These are phyloP conservation scores for Sitta europaea DNA, from an alignment of 2,113 vertebrate species.

Conservation along the genomic window DNA sequence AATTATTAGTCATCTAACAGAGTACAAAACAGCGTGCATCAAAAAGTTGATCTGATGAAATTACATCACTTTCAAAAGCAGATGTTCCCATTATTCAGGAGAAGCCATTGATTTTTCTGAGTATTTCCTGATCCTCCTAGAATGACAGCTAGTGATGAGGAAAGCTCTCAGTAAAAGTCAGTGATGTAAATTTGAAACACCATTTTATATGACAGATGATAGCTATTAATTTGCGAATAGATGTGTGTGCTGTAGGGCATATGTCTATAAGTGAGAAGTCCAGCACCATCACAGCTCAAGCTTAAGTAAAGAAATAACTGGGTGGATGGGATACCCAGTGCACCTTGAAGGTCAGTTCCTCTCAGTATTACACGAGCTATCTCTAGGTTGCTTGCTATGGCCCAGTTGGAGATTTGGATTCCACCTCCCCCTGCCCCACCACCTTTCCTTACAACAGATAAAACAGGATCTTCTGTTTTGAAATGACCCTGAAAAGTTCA, in stretches of 20 bases:
- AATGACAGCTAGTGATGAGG: constrained; percentile 11
- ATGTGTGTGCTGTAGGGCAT: not conserved
- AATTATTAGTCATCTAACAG: not conserved
- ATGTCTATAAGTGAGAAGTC: not conserved
- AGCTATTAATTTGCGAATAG: constrained; percentile 18
- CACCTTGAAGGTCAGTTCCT: not conserved
- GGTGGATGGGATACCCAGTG: not conserved
- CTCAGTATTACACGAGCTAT: not conserved
- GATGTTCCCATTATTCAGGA: constrained; percentile 31
- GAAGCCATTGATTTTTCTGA: constrained; percentile 17
- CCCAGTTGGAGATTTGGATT: not conserved
- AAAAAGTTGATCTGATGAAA: not conserved
- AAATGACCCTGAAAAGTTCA: constrained; percentile 43
- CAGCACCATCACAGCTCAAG: not conserved
- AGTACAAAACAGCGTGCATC: not conserved
- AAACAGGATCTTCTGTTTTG: not conserved
- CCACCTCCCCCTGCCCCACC: not conserved
- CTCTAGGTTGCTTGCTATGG: not conserved
- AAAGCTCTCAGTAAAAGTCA: constrained; percentile 31
- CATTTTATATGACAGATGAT: constrained; percentile 32
- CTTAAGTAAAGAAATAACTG: not conserved
- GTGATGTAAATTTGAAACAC: constrained; percentile 2
- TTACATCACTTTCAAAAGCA: constrained; percentile 1
- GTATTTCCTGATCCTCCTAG: constrained; percentile 17
- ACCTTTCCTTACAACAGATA: not conserved